phyloP scores from a whole-genome alignment of 1,140 invertebrate species.

The Bombus superbus region DNA sequence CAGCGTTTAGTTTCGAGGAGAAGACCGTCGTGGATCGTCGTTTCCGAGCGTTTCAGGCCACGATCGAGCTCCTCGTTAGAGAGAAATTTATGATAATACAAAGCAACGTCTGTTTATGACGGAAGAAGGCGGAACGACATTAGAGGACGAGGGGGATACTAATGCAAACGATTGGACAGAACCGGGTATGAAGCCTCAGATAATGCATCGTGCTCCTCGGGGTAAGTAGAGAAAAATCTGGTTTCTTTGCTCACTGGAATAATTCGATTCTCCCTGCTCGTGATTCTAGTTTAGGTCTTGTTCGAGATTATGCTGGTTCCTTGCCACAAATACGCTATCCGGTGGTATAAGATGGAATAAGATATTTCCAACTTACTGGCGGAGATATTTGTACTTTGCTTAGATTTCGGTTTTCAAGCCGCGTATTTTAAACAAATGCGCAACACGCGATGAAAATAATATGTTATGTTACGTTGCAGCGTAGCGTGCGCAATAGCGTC shows the following conservation, averaged over 20 bases:
- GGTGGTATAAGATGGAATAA: no score
- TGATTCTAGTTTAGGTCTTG: not conserved
- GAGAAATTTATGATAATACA: slow-evolving; percentile 28
- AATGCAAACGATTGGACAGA: not conserved
- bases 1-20: slow-evolving; percentile 13
- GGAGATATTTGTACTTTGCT: no score
- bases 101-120: slow-evolving; percentile 33
- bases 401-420: no score
- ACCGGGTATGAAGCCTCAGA: not conserved
- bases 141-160: not conserved
- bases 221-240: not conserved
- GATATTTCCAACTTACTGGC: no score
- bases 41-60: not conserved
- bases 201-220: not conserved
- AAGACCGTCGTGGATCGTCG: not conserved
- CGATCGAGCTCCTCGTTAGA: slow-evolving; percentile 28
- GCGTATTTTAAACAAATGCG: no score
- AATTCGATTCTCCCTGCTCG: not conserved
- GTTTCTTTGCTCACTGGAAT: not conserved
- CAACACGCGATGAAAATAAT: no score
- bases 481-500: no score
- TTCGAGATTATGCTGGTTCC: not conserved
- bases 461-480: no score
- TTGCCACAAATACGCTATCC: not conserved
- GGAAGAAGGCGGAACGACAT: not conserved